phyloP scores from a whole-genome alignment of 2,888 invertebrate species.

The Adineta ricciae region DNA sequence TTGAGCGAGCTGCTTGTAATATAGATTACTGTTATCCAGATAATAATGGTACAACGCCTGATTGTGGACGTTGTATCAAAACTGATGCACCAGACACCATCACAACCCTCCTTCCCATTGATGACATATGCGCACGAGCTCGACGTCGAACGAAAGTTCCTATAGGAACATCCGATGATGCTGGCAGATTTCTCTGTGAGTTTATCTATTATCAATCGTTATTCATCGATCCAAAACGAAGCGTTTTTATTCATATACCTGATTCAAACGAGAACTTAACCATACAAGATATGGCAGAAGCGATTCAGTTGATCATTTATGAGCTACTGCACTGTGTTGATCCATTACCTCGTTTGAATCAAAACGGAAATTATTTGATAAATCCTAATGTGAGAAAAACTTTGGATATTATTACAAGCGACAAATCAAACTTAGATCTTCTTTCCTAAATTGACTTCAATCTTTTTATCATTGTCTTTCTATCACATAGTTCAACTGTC shows the following conservation, averaged over 20 bases:
- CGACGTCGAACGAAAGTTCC: not conserved
- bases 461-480: too few species aligned
- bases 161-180: not conserved
- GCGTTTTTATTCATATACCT: slow-evolving; percentile 9
- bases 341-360: not conserved
- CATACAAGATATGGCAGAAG: not conserved
- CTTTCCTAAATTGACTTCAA: too few species aligned
- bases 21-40: not conserved
- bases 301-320: not conserved
- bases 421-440: not conserved
- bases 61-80: not conserved
- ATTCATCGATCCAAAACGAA: slow-evolving; percentile 11
- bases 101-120: not conserved
- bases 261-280: not conserved
- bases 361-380: slow-evolving; percentile 11
- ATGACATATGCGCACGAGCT: not conserved
- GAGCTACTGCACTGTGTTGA: not conserved
- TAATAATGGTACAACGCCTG: not conserved
- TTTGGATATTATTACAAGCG: not conserved
- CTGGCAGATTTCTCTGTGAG: slow-evolving; percentile 9
- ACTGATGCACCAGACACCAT: not conserved
- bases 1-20: not conserved
- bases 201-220: slow-evolving; percentile 14
- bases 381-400: not conserved
- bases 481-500: too few species aligned